These are phyloP conservation scores for Augochlorella aurata DNA, from an alignment of 2,888 invertebrate genomes.

Conservation along the genomic window DNA sequence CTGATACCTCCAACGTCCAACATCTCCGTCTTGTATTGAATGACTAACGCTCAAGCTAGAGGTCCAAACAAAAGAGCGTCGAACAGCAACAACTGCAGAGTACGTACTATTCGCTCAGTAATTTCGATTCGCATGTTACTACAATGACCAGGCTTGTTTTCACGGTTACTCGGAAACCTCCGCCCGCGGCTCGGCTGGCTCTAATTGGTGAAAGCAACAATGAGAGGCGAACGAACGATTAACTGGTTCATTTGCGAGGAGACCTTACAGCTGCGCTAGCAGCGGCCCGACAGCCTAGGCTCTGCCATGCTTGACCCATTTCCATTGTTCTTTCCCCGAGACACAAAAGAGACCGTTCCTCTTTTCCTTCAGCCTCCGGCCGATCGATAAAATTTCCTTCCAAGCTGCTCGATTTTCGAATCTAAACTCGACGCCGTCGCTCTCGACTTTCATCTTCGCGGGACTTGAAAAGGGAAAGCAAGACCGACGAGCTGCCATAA, in stretches of 20 bases:
- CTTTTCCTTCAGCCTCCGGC: background rate
- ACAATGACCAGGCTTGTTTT: background rate
- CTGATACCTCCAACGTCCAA: too few species aligned
- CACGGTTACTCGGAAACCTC: conserved; percentile 36
- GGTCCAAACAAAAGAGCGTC: too few species aligned
- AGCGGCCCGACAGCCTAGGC: conserved; percentile 5
- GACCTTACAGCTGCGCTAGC: conserved; percentile 38
- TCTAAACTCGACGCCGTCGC: background rate
- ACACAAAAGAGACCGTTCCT: background rate
- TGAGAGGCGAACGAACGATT: conserved; percentile 56
- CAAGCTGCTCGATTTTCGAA: background rate
- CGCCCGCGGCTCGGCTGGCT: conserved; percentile 17
- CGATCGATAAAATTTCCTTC: background rate
- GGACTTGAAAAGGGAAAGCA: background rate
- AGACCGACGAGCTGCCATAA: background rate
- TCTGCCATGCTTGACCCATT: conserved; percentile 49
- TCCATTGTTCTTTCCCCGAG: conserved; percentile 22
- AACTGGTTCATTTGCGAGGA: conserved; percentile 53
- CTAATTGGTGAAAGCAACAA: conserved; percentile 62
- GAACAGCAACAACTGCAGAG: too few species aligned
- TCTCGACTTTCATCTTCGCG: background rate
- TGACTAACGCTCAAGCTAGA: too few species aligned
- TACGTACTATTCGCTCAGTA: background rate
- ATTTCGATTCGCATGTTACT: background rate
- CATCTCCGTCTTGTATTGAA: too few species aligned